Conservation (phyloP, 2,888 invertebrate species). For the Dascillus cervinus region DNA sequence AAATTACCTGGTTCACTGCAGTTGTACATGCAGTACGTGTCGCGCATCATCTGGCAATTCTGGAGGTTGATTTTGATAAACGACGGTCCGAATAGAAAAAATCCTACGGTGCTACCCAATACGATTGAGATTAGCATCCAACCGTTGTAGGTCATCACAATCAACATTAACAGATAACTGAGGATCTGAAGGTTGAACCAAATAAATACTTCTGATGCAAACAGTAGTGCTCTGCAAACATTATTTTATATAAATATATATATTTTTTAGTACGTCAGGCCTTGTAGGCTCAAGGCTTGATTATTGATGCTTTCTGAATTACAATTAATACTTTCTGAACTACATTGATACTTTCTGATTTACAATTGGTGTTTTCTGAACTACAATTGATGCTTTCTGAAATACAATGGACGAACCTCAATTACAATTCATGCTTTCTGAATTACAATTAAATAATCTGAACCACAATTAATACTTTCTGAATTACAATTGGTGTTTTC, state of each 20-base stretch:
- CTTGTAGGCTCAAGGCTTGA: no score
- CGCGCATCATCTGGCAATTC: conserved; percentile 42
- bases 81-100: conserved; percentile 49
- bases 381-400: no score
- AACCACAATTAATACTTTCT: no score
- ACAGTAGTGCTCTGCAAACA: conserved; percentile 31
- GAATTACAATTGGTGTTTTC: no score
- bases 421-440: no score
- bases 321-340: conserved; percentile 21
- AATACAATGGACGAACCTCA: no score
- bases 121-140: conserved; percentile 58
- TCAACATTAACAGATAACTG: conserved; percentile 64
- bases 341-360: conserved; percentile 28
- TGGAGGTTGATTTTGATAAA: conserved; percentile 47
- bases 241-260: conserved; percentile 2
- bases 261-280: no score
- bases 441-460: no score
- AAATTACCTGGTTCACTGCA: conserved; percentile 45
- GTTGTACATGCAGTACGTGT: conserved; percentile 40
- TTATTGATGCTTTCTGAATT: no score
- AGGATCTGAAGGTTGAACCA: conserved; percentile 43
- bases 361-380: no score
- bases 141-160: conserved; percentile 67
- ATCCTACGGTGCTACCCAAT: conserved; percentile 55
- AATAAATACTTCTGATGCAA: conserved; percentile 32